Evolutionary conservation across 1,140 invertebrate species (phyloP).

Genomic region (Sminthurinus signatus): DNA sequence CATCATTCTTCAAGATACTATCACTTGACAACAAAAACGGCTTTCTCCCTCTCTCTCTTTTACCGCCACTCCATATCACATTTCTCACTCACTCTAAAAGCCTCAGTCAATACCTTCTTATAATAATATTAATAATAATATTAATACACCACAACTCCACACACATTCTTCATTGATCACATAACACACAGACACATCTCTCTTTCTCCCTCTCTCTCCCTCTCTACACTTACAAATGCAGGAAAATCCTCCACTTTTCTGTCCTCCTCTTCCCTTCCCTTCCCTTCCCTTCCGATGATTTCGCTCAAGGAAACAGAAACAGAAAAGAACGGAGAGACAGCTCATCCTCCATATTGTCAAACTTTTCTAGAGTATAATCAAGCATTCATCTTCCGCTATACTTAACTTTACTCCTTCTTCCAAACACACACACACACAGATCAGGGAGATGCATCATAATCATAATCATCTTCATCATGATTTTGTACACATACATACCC

Average conservation of each 20-base stretch:
- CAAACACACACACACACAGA: slow-evolving; percentile 14
- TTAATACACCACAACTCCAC: too few species aligned
- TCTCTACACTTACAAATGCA: neutral
- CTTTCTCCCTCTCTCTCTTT: neutral
- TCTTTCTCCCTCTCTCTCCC: neutral
- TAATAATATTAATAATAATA: too few species aligned
- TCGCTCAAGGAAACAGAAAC: too few species aligned
- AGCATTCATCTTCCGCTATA: slow-evolving; percentile 16
- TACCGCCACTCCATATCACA: neutral
- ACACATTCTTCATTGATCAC: too few species aligned
- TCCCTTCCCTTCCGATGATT: neutral
- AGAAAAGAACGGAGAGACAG: too few species aligned
- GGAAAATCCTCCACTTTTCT: too few species aligned
- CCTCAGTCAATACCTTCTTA: slow-evolving; percentile 11
- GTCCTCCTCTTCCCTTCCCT: too few species aligned
- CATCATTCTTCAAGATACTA: slow-evolving; percentile 36
- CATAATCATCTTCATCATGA: too few species aligned
- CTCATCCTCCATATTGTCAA: slow-evolving; percentile 17
- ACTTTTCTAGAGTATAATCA: slow-evolving; percentile 19
- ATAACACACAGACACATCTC: neutral
- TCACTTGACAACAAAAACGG: slow-evolving; percentile 37
- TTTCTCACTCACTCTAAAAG: neutral
- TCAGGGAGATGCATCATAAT: too few species aligned
- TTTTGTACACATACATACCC: too few species aligned
- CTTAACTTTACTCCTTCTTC: slow-evolving; percentile 17